Conservation (phyloP, 37 sponge, comb jelly and placozoan species). For the Geodia barretti region DNA sequence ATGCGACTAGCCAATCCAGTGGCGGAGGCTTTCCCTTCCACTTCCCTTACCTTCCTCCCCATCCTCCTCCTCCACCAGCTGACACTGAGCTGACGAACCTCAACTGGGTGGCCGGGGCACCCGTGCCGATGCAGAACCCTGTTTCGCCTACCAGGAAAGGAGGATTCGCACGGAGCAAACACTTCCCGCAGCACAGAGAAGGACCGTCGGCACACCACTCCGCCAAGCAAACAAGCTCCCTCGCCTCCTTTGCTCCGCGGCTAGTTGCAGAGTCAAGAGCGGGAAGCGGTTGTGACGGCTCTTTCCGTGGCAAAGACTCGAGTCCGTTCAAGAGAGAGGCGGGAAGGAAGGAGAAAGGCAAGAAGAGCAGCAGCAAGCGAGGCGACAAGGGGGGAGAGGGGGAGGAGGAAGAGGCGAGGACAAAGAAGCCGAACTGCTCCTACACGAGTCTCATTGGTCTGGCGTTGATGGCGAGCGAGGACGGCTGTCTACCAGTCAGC, state of each 20-base stretch:
- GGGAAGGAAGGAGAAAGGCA: not conserved
- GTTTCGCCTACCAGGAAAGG: not conserved
- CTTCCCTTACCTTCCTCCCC: too few species aligned
- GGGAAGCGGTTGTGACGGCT: not conserved
- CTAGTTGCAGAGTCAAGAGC: not conserved
- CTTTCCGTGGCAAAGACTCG: not conserved
- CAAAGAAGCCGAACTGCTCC: constrained; percentile 59
- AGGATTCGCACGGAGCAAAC: not conserved
- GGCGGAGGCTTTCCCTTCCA: not conserved
- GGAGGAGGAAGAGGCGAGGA: not conserved
- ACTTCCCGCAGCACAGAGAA: not conserved
- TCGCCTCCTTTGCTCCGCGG: not conserved
- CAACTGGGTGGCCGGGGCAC: constrained; percentile 43
- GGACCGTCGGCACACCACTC: not conserved
- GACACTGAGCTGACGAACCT: constrained; percentile 39
- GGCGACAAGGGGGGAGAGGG: not conserved
- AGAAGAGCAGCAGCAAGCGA: not conserved
- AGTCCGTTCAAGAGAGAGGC: not conserved
- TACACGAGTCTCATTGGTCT: constrained; percentile 83
- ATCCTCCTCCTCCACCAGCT: too few species aligned
- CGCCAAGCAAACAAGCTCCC: not conserved
- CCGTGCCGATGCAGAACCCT: constrained; percentile 10
- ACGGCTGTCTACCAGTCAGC: constrained; percentile 59
- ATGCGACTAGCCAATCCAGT: not conserved
- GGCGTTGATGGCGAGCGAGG: constrained; percentile 61